A percentile compares a stretch with the other conserved stretches of the same genome.
Evolutionary conservation across 2,113 vertebrate species (phyloP).

Genomic region (Laterallus jamaicensis): DNA sequence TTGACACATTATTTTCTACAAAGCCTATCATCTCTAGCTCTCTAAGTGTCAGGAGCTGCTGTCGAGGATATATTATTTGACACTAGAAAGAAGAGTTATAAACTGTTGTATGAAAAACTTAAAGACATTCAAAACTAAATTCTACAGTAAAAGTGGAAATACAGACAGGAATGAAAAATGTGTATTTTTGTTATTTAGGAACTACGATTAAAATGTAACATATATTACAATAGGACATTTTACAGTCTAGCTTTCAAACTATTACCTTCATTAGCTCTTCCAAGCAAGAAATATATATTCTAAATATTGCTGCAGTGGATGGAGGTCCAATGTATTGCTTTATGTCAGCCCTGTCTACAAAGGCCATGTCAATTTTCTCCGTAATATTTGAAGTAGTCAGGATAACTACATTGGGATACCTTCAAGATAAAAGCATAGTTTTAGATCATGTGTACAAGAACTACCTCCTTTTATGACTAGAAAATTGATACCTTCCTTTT

Average conservation of each 20-base stretch:
- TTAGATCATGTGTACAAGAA: not conserved
- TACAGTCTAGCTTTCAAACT: not conserved
- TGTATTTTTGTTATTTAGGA: not conserved
- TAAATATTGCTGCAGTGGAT: slow-evolving; percentile 89
- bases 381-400: slow-evolving; percentile 98
- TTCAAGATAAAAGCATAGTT: slow-evolving; percentile 60
- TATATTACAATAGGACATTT: not conserved
- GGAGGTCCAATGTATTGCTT: slow-evolving; percentile 95
- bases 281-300: slow-evolving; percentile 93
- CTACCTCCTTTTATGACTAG: not conserved
- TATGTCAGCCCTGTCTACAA: slow-evolving; percentile 97
- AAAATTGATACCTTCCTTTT: not conserved
- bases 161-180: not conserved
- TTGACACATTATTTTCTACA: slow-evolving; percentile 87
- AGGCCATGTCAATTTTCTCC: slow-evolving; percentile 94
- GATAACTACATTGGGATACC: slow-evolving; percentile 95
- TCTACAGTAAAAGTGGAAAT: not conserved
- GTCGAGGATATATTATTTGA: slow-evolving; percentile 92
- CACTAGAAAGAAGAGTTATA: slow-evolving; percentile 75
- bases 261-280: slow-evolving; percentile 97
- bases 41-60: slow-evolving; percentile 90
- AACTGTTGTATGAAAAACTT: not conserved
- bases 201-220: not conserved
- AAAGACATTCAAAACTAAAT: not conserved
- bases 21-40: slow-evolving; percentile 92